phyloP scores from a whole-genome alignment of 2,797 vertebrate genomes.

The Apogon hyalosoma region DNA sequence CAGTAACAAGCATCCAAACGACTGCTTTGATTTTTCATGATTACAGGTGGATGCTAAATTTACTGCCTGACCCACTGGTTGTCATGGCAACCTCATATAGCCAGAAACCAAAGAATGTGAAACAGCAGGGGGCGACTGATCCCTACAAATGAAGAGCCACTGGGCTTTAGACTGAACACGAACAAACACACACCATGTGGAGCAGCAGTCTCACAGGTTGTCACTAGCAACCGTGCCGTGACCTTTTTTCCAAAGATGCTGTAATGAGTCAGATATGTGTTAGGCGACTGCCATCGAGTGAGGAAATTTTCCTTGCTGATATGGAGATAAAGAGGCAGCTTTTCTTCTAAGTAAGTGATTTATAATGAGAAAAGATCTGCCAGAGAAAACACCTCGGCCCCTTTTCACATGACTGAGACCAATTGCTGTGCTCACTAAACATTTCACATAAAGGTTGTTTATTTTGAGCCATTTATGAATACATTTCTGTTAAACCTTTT shows the following conservation, averaged over 20 bases:
- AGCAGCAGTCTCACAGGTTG: conserved; percentile 71
- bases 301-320: conserved; percentile 30
- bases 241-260: conserved; percentile 64
- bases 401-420: conserved; percentile 25
- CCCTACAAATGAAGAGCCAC: conserved; percentile 59
- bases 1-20: conserved; percentile 13
- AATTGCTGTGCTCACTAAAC: conserved; percentile 25
- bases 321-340: conserved; percentile 17
- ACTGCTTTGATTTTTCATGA: conserved; percentile 28
- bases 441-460: conserved; percentile 12
- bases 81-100: conserved; percentile 63
- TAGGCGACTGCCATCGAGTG: conserved; percentile 8
- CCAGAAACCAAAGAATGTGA: conserved; percentile 37
- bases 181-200: conserved; percentile 17
- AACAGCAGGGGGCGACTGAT: conserved; percentile 83
- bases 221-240: conserved; percentile 78
- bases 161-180: conserved; percentile 17
- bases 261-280: conserved; percentile 64
- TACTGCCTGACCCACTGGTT: conserved; percentile 50
- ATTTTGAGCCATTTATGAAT: conserved; percentile 10
- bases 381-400: conserved; percentile 6
- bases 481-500: not conserved
- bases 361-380: conserved; percentile 32
- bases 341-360: conserved; percentile 18
- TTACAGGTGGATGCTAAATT: conserved; percentile 62